phyloP scores from a whole-genome alignment of 92 coral and sea anemone species.

The Galaxea fascicularis region DNA sequence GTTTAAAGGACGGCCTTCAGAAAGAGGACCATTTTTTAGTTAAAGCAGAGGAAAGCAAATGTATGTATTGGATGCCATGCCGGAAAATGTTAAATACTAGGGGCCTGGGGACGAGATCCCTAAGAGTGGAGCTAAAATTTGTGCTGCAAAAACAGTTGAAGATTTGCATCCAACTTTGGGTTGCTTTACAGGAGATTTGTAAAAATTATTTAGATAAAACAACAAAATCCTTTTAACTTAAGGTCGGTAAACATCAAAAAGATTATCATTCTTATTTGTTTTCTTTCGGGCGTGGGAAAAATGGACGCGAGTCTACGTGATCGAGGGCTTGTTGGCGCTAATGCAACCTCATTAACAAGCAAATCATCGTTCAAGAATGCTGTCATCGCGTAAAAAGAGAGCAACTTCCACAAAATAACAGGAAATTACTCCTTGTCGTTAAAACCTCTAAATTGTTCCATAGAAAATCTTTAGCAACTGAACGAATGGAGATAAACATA shows the following conservation, averaged over 20 bases:
- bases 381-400: conserved; percentile 65
- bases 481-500: not conserved
- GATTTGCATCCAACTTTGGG: not conserved
- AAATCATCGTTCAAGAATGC: conserved; percentile 36
- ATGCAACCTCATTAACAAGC: conserved; percentile 42
- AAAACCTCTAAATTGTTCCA: conserved; percentile 63
- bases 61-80: no score
- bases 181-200: not conserved
- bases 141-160: not conserved
- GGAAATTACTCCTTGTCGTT: conserved; percentile 65
- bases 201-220: not conserved
- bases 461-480: conserved; percentile 3
- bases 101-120: no score
- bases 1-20: no score
- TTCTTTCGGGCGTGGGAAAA: conserved; percentile 58
- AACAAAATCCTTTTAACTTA: not conserved
- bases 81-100: no score
- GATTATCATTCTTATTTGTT: conserved; percentile 35
- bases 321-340: conserved; percentile 18
- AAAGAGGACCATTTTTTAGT: no score
- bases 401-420: conserved; percentile 62
- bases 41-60: no score
- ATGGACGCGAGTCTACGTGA: conserved; percentile 16
- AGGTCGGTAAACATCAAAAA: conserved; percentile 43
- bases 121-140: no score